Evolutionary conservation across 2,797 vertebrate species (phyloP), one percentile per base, ranked within the genome.

Genomic region (Sorex maritimensis): DNA sequence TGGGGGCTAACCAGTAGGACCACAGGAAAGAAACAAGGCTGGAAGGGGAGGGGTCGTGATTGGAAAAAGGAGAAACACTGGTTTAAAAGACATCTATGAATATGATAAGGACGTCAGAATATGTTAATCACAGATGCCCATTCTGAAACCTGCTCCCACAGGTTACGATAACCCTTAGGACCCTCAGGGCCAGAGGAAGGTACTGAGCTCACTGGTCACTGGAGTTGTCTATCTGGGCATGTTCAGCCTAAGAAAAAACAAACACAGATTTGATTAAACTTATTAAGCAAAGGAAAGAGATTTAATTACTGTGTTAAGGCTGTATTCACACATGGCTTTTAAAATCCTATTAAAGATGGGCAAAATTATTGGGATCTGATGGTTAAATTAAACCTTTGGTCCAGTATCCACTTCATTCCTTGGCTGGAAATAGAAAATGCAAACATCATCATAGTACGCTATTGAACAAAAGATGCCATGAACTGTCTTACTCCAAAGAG

Each of bases 361-460:
- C 44, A 63, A 80, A 85, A 91, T 71, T 69, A 67, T 49, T 73
- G 26, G 71, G 61, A 74, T n/a, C 19, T 86, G 78, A 55, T 30
- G 69, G 86, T 63, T 81, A 90, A 41, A 72, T 82, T 67, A 90
- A 92, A 90, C 1, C 28, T 91, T 58, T 41, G 26, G 67, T 19
- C 74, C 6, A 84, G 44, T 10, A 63, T 65, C 24, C 23, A 52
- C 74, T 69, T 74, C n/a, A 68, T 34, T 87, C 46, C 61, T 78
- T 90, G 90, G 90, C 80, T 77, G 12, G 75, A 97, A 91, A 90
- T 63, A 80, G 11, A 89, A 89, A 83, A 61, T 23, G 75, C 73
- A 86, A 94, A 93, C 21, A 69, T 68, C 74, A 85, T 74, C 46
- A 30, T 2, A 75, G 73, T 84, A 89, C 7, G 23, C 24, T 79